These are phyloP conservation scores for Oryzias javanicus DNA, from an alignment of 2,113 vertebrate genomes.

Conservation along the genomic window DNA sequence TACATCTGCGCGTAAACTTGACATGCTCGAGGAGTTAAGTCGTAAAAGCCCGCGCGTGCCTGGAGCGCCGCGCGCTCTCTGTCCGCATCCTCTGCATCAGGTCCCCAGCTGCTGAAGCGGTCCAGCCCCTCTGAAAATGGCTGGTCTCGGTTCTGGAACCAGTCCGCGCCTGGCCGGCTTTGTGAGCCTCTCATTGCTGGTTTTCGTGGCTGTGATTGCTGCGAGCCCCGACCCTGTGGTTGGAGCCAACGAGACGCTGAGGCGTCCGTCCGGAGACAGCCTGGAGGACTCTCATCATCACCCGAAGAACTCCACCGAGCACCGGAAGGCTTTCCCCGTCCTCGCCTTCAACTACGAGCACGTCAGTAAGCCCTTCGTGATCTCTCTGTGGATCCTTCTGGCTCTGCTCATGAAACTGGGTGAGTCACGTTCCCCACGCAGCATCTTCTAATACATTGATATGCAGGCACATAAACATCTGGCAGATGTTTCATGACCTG, in stretches of 20 bases:
- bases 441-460: background rate
- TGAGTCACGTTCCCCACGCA: constrained; percentile 63
- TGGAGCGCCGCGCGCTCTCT: constrained; percentile 13
- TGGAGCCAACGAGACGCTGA: constrained; percentile 15
- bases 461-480: background rate
- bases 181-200: background rate
- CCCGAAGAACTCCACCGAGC: constrained; percentile 7
- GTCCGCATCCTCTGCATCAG: constrained; percentile 17
- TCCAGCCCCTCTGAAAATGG: constrained; percentile 29
- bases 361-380: constrained; percentile 86
- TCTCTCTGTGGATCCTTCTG: constrained; percentile 92
- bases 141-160: constrained; percentile 10
- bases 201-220: background rate
- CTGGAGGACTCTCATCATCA: constrained; percentile 1
- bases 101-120: constrained; percentile 2
- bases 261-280: background rate
- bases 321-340: constrained; percentile 85
- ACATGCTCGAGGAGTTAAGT: constrained; percentile 16
- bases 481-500: no score
- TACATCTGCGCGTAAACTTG: background rate
- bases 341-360: constrained; percentile 80
- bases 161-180: background rate
- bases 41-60: constrained; percentile 42
- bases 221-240: constrained; percentile 9
- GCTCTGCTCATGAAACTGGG: constrained; percentile 96